A percentile compares a stretch with the other conserved stretches of the same genome.
Evolutionary conservation across 2,113 vertebrate genomes (phyloP).

Genomic region (Cyprinodon variegatus): DNA sequence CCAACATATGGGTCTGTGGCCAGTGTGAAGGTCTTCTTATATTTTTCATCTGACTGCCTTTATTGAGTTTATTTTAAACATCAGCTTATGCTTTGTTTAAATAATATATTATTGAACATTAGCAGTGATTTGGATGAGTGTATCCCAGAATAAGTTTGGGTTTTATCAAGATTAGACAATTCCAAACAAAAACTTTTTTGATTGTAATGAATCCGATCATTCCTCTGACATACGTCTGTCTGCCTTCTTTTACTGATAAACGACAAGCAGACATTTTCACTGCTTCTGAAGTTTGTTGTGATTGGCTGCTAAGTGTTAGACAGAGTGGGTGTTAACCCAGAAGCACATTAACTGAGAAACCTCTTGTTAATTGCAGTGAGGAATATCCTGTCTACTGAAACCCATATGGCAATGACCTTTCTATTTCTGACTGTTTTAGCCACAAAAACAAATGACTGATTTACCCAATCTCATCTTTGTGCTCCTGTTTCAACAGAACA

Average conservation of each 20-base stretch:
- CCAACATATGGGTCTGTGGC: too few relatives aligned
- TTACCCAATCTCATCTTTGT: slow-evolving; percentile 5
- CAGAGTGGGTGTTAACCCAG: slow-evolving; percentile 47
- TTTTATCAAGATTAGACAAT: background rate
- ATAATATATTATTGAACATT: too few relatives aligned
- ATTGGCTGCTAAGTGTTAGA: slow-evolving; percentile 21
- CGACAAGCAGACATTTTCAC: slow-evolving; percentile 1
- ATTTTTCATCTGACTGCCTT: too few relatives aligned
- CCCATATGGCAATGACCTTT: slow-evolving; percentile 25
- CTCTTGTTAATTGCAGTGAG: slow-evolving; percentile 25
- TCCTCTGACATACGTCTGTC: background rate
- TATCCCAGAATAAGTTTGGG: background rate
- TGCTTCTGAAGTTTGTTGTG: slow-evolving; percentile 8
- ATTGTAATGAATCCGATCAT: background rate
- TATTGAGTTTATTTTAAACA: too few relatives aligned
- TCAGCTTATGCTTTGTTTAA: too few relatives aligned
- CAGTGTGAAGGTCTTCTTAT: too few relatives aligned
- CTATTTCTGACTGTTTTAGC: slow-evolving; percentile 25
- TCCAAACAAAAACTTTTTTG: background rate
- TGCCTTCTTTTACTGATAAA: slow-evolving; percentile 1
- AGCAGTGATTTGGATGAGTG: too few relatives aligned
- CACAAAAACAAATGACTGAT: background rate
- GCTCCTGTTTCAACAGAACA: slow-evolving; percentile 75
- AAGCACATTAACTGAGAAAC: slow-evolving; percentile 36
- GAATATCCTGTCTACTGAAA: slow-evolving; percentile 33